Base-by-base conservation (phyloP, 2,113 vertebrate species). In the Xiphophorus couchianus region DNA sequence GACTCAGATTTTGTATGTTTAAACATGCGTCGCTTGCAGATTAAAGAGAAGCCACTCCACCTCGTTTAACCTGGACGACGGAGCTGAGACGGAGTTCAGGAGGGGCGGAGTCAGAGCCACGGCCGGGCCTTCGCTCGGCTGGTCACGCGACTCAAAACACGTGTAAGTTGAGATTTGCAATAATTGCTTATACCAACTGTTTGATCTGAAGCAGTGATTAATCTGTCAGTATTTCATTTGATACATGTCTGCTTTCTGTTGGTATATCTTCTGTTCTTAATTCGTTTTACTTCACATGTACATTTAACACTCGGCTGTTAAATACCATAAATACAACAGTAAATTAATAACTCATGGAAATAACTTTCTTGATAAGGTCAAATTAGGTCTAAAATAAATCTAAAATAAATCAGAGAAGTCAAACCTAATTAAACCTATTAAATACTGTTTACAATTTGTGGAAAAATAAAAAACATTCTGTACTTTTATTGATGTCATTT, bases 61-160 rank as follows among this genome's bases (percentile, higher is more conserved):
- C 11, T 98, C 96, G 0, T 96, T 97, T 74, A 97, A 97, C 92
- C 94, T 95, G 0, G 97, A 98, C 0, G 96, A 99, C 27, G 51
- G 51, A 10, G 93, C 96, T 0, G 96, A 98, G 65, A 87, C 91
- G 0, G 97, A 97, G 88, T 99, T 99, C 90, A 96, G 93, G 73
- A 95, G 98, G 92, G 98, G 98, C 35, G 98, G 98, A 37, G 97
- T 96, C 33, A 94, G 98, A 90, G 96, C 98, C 5, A 99, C 98
- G 0, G 97, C 98, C 0, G 98, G 97, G 1, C 97, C 98, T 0
- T 94, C 97, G 25, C 86, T 99, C 11, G 97, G 97, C 75, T 98
- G 98, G 97, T 99, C 98, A 51, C 94, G 93, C 66, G 97, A 98
- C 85, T 65, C 95, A 10, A 96, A 97, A 33, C 94, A 95, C 30